Evolutionary conservation across 2,113 vertebrate species (phyloP), one percentile per base, ranked within the genome.

Genomic region (Narcine bancroftii): DNA sequence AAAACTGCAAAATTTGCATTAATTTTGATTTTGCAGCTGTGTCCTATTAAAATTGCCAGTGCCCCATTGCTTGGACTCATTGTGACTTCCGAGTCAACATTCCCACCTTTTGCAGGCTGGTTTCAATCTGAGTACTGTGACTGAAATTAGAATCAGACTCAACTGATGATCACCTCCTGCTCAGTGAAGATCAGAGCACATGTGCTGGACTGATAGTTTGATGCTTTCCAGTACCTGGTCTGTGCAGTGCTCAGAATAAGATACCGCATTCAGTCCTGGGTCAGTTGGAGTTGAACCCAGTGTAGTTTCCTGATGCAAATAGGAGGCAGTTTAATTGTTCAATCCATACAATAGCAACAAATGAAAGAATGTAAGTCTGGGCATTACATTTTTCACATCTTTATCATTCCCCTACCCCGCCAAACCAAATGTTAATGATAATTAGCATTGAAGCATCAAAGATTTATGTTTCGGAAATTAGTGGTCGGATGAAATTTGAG

Each of bases 51-150:
- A 91, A 91, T 91, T 65, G 39, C 87, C 63, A 69, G 39, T 91
- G 21, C 63, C 24, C 24, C 3, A 91, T 91, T 91, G 60, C 87
- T 29, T 91, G 42, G 36, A 66, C 63, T 45, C 60, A 42, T 91
- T 39, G 87, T 91, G 65, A 91, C 87, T 91, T 91, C 87, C 36
- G 87, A 69, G 60, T 65, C 11, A 69, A 91, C 39, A 63, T 91
- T 91, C 87, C 87, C 87, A 91, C 87, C 87, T 91, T 42, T 91
- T 42, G 60, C 87, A 42, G 87, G 87, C 87, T 91, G 87, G 87
- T 91, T 91, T 91, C 87, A 91, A 91, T 91, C 87, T 87, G 81
- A 87, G 81, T 53, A 60, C 81, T 87, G 81, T 87, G 81, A 60
- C 36, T 87, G 53, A 91, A 65, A 91, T 91, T 91, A 65, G 87